phyloP scores from a whole-genome alignment of 2,888 invertebrate genomes.

The Callosobruchus maculatus region DNA sequence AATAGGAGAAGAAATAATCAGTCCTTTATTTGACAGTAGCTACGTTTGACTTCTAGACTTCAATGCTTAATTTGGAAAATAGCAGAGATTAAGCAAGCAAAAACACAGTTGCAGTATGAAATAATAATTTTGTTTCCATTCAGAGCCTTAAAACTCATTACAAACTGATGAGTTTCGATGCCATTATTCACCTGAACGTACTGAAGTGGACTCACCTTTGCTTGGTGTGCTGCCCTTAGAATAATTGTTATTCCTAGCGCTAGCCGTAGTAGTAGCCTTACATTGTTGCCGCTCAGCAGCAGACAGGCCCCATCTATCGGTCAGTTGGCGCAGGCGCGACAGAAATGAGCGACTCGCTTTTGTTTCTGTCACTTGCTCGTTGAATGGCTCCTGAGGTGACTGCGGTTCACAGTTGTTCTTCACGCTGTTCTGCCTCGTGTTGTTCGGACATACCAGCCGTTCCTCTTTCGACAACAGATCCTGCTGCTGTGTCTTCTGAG shows the following conservation, averaged over 20 bases:
- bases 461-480: conserved; percentile 16
- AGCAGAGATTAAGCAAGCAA: too few relatives aligned
- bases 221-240: conserved; percentile 20
- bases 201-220: conserved; percentile 24
- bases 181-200: too few relatives aligned
- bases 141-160: too few relatives aligned
- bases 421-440: conserved; percentile 29
- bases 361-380: conserved; percentile 17
- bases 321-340: conserved; percentile 53
- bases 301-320: conserved; percentile 53
- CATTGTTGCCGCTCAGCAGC: conserved; percentile 38
- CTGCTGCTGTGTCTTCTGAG: not conserved
- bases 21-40: too few relatives aligned
- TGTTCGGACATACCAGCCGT: conserved; percentile 19
- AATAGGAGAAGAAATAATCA: too few relatives aligned
- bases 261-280: conserved; percentile 27
- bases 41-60: too few relatives aligned
- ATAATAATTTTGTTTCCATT: too few relatives aligned
- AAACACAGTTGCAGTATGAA: too few relatives aligned
- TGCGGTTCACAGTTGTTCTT: conserved; percentile 26
- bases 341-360: conserved; percentile 44
- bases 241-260: conserved; percentile 37
- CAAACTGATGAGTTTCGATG: too few relatives aligned
- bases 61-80: too few relatives aligned
- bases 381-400: not conserved